A percentile compares a stretch with the other conserved stretches of the same genome.
These are phyloP conservation scores for Xylocopa sonorina DNA, from an alignment of 1,140 invertebrate genomes.

Conservation along the genomic window DNA sequence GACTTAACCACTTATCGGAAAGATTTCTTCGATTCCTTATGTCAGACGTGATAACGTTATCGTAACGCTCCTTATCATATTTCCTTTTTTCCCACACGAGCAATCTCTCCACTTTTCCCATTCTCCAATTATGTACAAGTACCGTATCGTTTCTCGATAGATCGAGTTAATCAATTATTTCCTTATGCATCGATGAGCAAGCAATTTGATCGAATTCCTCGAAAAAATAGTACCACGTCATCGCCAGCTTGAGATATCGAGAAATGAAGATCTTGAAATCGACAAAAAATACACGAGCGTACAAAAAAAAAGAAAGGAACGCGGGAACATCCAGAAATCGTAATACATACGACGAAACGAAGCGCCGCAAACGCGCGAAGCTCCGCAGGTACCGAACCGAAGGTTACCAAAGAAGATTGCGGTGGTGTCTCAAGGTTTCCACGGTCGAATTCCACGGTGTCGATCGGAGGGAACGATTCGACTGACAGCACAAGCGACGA, in stretches of 20 bases:
- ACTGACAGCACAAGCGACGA: constrained; percentile 30
- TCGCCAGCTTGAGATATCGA: background rate
- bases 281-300: no score
- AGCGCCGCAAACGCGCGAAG: background rate
- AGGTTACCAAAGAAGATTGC: background rate
- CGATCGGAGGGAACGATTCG: constrained; percentile 35
- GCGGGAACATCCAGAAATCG: background rate
- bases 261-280: no score
- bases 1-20: background rate
- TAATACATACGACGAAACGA: background rate
- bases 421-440: constrained; percentile 6
- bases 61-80: background rate
- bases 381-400: background rate
- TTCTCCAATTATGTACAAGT: background rate
- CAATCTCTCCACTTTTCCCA: background rate
- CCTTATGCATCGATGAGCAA: background rate
- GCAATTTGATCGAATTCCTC: no score
- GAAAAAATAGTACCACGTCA: no score
- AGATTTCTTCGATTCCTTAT: background rate
- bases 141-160: no score
- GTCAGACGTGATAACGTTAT: background rate
- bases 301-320: no score
- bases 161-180: background rate
- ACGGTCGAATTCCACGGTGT: constrained; percentile 38
- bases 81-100: background rate